Conservation (phyloP, 2,888 invertebrate species). For the Physocephala rufipes region DNA sequence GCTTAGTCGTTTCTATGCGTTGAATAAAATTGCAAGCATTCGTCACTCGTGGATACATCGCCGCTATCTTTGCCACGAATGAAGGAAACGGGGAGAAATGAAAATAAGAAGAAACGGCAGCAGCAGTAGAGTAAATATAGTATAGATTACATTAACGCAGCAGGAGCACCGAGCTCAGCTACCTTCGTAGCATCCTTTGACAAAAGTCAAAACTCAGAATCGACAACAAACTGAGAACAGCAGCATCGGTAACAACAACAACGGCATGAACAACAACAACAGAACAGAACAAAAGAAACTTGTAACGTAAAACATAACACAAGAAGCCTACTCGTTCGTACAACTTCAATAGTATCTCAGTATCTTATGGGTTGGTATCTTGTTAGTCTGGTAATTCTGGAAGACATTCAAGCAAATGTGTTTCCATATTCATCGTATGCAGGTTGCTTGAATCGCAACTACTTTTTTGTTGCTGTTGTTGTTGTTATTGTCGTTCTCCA, state of each 20-base stretch:
- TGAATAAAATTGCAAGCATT: background rate
- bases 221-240: background rate
- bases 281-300: background rate
- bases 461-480: background rate
- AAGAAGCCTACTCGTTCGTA: background rate
- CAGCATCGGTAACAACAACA: background rate
- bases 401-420: no score
- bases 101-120: background rate
- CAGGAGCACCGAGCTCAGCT: background rate
- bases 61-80: no score
- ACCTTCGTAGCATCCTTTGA: slow-evolving; percentile 14
- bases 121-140: slow-evolving; percentile 2
- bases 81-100: background rate
- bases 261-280: background rate
- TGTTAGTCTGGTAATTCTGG: no score
- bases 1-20: background rate
- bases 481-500: background rate
- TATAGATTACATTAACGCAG: background rate
- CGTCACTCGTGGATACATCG: background rate
- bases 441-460: no score
- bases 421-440: no score
- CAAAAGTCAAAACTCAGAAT: slow-evolving; percentile 5
- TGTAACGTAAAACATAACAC: background rate
- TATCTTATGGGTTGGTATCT: no score
- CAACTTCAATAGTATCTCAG: background rate